Percentiles rank a stretch among this genome's conserved stretches.
phyloP scores from a whole-genome alignment of 2,888 invertebrate species.

The Mechanitis mazaeus region DNA sequence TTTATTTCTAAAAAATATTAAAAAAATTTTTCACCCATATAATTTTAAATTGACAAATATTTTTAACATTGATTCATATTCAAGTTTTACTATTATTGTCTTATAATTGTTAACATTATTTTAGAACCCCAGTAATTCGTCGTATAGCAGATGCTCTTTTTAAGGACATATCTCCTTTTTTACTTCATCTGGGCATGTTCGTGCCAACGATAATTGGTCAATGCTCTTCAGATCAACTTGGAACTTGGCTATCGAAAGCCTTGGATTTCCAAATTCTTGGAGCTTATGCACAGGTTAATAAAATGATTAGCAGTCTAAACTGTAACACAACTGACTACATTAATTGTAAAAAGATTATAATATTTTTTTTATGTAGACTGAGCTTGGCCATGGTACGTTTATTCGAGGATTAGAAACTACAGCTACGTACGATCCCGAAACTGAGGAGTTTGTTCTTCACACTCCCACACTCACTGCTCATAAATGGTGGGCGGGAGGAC shows the following conservation, averaged over 20 bases:
- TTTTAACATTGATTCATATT: too few relatives aligned
- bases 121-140: slow-evolving; percentile 39
- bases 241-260: slow-evolving; percentile 88
- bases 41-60: too few relatives aligned
- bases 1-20: too few relatives aligned
- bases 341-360: neutral
- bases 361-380: slow-evolving; percentile 79
- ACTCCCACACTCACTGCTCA: slow-evolving; percentile 91
- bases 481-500: slow-evolving; percentile 98
- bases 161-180: slow-evolving; percentile 82
- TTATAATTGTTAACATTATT: neutral
- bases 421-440: slow-evolving; percentile 89
- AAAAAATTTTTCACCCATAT: too few relatives aligned
- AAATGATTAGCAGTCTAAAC: too few relatives aligned
- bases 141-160: slow-evolving; percentile 75
- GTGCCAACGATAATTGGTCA: slow-evolving; percentile 92
- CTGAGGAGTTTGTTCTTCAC: slow-evolving; percentile 90
- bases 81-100: too few relatives aligned
- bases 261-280: slow-evolving; percentile 86
- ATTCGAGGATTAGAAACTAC: slow-evolving; percentile 94
- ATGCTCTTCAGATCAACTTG: slow-evolving; percentile 89
- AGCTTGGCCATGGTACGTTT: slow-evolving; percentile 96
- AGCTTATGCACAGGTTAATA: slow-evolving; percentile 89
- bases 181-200: slow-evolving; percentile 93
- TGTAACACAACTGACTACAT: too few relatives aligned